Base-by-base conservation (phyloP, 2,797 vertebrate genomes). In the Fratercula arctica region DNA sequence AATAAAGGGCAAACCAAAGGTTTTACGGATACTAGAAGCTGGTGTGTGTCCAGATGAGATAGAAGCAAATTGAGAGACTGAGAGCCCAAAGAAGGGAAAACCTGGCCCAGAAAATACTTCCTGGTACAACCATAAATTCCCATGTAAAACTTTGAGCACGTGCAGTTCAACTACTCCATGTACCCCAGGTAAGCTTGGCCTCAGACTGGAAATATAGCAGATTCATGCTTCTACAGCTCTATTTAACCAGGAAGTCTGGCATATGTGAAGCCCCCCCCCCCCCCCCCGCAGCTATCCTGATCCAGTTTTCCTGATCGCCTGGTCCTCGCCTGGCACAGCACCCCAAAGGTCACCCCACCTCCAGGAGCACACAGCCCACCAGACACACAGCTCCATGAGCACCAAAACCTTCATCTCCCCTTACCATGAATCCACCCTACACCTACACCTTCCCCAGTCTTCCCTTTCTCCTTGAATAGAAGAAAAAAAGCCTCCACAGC, bases 281-380 rank as follows among this genome's bases (percentile, higher is more conserved):
- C 35, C 35, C 21, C 31, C 45, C 61, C 61, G 53, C 23, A 91
- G 61, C 19, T 81, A 11, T 43, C n/a, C 37, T 39, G n/a, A 70
- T 57, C 19, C 50, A 53, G 11, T 17, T 79, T 43, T 85, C 35
- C 59, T 64, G 67, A 25, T 23, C 2, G 1, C 13, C 39, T n/a
- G 29, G 11, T 75, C 53, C 53, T 77, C 56, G 11, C 5, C 29
- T 1, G 7, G 53, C 45, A 57, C 37, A 67, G n/a, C 48, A 72
- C 2, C 8, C 21, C 57, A 37, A 31, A 56, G 29, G 24, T 43
- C 46, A 41, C 20, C 43, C 24, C 26, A 37, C 35, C 4, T 24
- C 43, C 33, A 43, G 37, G 2, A 88, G 39, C 46, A 72, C 1
- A 3, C 0, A 0, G 31, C 26, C 73, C 16, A 7, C 3, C 11